Evolutionary conservation across 1,140 invertebrate species (phyloP).

Genomic region (Calliopsis andreniformis): DNA sequence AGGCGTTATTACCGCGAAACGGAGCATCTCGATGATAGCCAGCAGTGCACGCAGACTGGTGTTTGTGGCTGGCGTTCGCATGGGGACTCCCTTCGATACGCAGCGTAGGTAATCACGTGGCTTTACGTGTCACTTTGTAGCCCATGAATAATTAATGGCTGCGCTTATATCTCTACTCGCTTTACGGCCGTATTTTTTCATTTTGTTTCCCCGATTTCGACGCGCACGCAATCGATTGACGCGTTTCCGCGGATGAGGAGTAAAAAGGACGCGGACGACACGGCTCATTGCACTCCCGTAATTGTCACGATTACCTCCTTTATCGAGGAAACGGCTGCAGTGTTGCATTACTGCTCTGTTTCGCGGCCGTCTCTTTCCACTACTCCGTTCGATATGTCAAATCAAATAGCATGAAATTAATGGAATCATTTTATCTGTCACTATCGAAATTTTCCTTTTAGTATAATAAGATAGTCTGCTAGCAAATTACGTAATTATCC

Average conservation of each 20-base stretch:
- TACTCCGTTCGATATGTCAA: neutral
- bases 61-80: constrained; percentile 11
- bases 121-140: constrained; percentile 47
- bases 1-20: constrained; percentile 30
- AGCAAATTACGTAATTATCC: no score
- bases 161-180: constrained; percentile 30
- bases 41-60: neutral
- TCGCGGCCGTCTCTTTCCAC: neutral
- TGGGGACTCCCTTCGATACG: constrained; percentile 6
- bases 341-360: neutral
- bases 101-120: constrained; percentile 38
- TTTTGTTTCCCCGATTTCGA: neutral
- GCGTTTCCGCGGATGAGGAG: neutral
- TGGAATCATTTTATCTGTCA: no score
- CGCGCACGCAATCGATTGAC: neutral
- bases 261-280: constrained; percentile 7
- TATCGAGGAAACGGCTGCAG: neutral
- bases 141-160: constrained; percentile 60
- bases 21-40: constrained; percentile 29
- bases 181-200: constrained; percentile 24
- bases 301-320: constrained; percentile 10
- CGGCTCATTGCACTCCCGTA: constrained; percentile 5
- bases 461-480: no score
- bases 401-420: no score
- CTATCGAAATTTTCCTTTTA: no score